phyloP scores from a whole-genome alignment of 2,113 vertebrate genomes.

The Paraplagusia blochii region DNA sequence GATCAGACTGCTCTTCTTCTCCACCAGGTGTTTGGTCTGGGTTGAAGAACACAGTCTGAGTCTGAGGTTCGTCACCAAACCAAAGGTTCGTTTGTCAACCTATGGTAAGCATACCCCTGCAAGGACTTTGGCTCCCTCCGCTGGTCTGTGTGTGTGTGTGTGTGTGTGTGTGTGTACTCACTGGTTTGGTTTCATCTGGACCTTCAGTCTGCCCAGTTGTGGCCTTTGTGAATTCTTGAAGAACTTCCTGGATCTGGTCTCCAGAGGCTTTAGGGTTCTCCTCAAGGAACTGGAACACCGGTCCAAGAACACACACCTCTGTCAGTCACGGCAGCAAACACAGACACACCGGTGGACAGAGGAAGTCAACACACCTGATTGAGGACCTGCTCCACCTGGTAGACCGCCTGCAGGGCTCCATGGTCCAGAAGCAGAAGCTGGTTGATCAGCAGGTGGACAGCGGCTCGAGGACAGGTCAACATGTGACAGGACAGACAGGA shows the following conservation, averaged over 20 bases:
- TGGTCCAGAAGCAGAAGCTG: conserved; percentile 85
- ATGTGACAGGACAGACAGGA: conserved; percentile 87
- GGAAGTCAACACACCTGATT: conserved; percentile 76
- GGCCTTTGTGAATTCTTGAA: conserved; percentile 71
- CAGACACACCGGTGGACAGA: no score
- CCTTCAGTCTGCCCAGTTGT: conserved; percentile 58
- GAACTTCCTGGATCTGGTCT: conserved; percentile 78
- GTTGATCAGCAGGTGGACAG: conserved; percentile 84
- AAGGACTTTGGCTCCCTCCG: no score
- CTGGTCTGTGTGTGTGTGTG: neutral
- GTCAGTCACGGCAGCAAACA: no score
- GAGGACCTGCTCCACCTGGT: conserved; percentile 80
- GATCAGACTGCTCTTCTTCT: conserved; percentile 81
- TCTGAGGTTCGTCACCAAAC: neutral
- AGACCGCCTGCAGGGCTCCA: conserved; percentile 84
- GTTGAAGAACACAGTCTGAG: conserved; percentile 7
- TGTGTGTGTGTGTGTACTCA: conserved; percentile 35
- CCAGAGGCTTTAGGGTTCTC: conserved; percentile 74
- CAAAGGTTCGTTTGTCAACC: no score
- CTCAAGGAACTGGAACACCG: conserved; percentile 79
- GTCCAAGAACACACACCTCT: conserved; percentile 72
- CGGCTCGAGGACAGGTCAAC: conserved; percentile 82
- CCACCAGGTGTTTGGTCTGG: conserved; percentile 91
- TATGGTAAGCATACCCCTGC: no score
- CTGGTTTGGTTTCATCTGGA: conserved; percentile 42